Conservation (phyloP, 2,797 vertebrate genomes). For the Staurois parvus region DNA sequence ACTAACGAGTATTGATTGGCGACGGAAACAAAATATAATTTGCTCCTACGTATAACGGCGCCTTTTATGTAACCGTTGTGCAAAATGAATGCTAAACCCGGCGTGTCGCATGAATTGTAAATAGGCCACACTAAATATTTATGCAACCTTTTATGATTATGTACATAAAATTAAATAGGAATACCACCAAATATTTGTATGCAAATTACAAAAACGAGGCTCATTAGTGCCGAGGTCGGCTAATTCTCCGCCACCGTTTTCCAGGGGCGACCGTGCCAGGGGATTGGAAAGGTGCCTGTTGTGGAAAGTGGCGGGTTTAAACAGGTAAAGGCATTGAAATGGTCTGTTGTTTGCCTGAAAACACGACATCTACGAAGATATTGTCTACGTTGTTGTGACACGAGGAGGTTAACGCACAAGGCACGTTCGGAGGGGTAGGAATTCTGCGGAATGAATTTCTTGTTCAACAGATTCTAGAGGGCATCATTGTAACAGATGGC, state of each 20-base stretch:
- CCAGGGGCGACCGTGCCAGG: neutral
- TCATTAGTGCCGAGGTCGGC: slow-evolving; percentile 37
- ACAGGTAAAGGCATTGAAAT: slow-evolving; percentile 23
- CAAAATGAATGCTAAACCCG: slow-evolving; percentile 23
- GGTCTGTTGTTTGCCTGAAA: neutral
- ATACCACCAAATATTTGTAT: slow-evolving; percentile 51
- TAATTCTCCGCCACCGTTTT: slow-evolving; percentile 33
- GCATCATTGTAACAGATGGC: slow-evolving; percentile 57
- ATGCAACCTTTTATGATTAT: slow-evolving; percentile 43
- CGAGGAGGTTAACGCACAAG: neutral
- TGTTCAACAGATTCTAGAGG: slow-evolving; percentile 57
- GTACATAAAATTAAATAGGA: slow-evolving; percentile 48
- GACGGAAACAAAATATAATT: neutral
- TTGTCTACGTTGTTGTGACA: neutral
- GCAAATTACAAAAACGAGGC: slow-evolving; percentile 41
- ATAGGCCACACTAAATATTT: slow-evolving; percentile 50
- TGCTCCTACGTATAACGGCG: neutral
- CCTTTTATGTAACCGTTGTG: slow-evolving; percentile 42
- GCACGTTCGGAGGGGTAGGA: slow-evolving; percentile 7
- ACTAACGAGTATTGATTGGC: slow-evolving; percentile 34
- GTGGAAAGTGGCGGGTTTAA: neutral
- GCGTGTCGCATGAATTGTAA: slow-evolving; percentile 23
- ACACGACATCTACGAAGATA: neutral
- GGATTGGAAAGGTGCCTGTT: neutral
- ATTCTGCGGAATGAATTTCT: slow-evolving; percentile 42